Conservation (phyloP, 2,797 vertebrate genomes). For the Phrynocephalus vlangalii region DNA sequence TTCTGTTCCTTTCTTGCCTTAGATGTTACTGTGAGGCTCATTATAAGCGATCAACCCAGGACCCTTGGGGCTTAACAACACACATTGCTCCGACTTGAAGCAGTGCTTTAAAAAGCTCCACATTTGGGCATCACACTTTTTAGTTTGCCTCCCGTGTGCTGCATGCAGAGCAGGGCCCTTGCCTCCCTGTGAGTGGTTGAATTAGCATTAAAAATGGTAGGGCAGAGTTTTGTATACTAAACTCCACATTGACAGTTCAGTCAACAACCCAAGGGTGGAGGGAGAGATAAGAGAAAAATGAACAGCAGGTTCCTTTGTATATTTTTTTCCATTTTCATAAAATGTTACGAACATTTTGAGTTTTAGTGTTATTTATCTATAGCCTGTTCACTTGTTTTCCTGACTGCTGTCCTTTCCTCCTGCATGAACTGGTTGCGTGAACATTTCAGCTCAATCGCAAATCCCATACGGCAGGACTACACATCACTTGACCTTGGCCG, state of each 20-base stretch:
- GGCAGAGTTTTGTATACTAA: conserved; percentile 54
- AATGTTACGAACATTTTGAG: background rate
- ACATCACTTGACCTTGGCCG: too few species aligned
- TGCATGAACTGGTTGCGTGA: background rate
- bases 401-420: background rate
- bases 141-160: background rate
- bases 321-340: background rate
- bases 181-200: conserved; percentile 1
- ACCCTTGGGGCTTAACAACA: background rate
- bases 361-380: background rate
- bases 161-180: background rate
- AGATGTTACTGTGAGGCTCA: background rate
- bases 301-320: background rate
- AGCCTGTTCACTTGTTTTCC: background rate
- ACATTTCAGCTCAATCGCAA: background rate
- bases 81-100: background rate
- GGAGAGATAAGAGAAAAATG: conserved; percentile 61
- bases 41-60: conserved; percentile 2
- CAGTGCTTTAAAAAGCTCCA: background rate
- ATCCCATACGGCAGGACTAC: background rate
- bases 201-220: conserved; percentile 5
- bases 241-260: conserved; percentile 55
- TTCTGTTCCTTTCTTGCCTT: conserved; percentile 18
- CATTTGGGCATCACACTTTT: background rate
- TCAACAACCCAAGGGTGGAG: conserved; percentile 52